Percentiles rank a stretch among this genome's conserved stretches.
Evolutionary conservation across 2,797 vertebrate genomes (phyloP).

Genomic region (Oryzias dopingdopingensis): DNA sequence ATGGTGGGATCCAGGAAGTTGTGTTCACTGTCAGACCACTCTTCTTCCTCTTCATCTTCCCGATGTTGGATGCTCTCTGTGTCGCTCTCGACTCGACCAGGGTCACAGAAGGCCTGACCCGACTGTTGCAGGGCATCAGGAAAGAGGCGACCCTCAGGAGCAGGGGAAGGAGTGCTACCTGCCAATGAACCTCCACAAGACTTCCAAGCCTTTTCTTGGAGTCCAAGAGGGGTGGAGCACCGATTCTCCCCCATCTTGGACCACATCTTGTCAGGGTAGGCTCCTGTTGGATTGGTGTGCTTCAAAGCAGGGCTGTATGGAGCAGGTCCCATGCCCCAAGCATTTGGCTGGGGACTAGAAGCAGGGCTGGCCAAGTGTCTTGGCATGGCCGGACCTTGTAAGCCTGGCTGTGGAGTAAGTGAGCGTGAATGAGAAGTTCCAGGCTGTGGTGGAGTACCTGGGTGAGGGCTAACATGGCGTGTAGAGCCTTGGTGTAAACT

Average conservation of each 20-base stretch:
- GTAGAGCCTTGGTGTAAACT: constrained; percentile 50
- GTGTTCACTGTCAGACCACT: constrained; percentile 98
- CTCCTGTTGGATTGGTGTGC: constrained; percentile 72
- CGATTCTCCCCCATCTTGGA: constrained; percentile 83
- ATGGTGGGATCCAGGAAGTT: constrained; percentile 98
- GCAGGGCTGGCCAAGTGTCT: constrained; percentile 73
- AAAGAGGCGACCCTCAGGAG: constrained; percentile 83
- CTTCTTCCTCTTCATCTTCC: constrained; percentile 81
- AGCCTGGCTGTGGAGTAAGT: constrained; percentile 46
- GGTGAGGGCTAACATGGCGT: constrained; percentile 32
- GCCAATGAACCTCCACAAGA: constrained; percentile 79
- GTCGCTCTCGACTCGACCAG: constrained; percentile 74
- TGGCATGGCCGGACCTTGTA: constrained; percentile 48
- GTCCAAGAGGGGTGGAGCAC: constrained; percentile 77
- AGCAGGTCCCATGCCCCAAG: constrained; percentile 77
- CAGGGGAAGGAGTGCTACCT: constrained; percentile 74
- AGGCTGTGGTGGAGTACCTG: constrained; percentile 57
- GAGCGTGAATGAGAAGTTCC: constrained; percentile 54
- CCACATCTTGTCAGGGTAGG: constrained; percentile 86
- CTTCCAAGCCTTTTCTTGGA: constrained; percentile 89
- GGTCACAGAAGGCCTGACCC: constrained; percentile 82
- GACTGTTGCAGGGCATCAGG: constrained; percentile 80
- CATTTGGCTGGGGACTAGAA: constrained; percentile 78
- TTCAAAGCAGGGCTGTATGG: constrained; percentile 72
- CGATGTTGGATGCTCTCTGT: constrained; percentile 59